phyloP scores from a whole-genome alignment of 2,797 vertebrate species.

The Austrolebias charrua region DNA sequence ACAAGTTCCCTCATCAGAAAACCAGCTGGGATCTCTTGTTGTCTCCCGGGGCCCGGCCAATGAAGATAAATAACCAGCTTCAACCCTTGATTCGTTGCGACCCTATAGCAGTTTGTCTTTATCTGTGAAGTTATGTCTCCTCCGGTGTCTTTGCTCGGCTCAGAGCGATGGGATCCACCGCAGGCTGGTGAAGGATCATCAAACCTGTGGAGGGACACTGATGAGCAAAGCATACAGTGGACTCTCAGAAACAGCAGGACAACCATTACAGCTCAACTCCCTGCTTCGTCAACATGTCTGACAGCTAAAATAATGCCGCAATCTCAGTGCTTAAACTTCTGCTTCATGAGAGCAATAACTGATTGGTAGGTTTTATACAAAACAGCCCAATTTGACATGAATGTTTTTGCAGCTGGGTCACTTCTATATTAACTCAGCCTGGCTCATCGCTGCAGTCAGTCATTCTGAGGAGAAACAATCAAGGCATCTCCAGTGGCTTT shows the following conservation, averaged over 20 bases:
- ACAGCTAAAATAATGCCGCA: background rate
- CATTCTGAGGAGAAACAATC: conserved; percentile 49
- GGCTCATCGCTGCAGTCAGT: too few species aligned
- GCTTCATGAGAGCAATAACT: conserved; percentile 46
- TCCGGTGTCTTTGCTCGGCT: conserved; percentile 33
- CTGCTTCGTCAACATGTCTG: conserved; percentile 34
- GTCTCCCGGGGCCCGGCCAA: conserved; percentile 37
- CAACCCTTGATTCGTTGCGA: conserved; percentile 48
- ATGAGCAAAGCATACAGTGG: conserved; percentile 55
- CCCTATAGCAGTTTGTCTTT: conserved; percentile 48
- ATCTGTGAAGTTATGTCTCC: conserved; percentile 60
- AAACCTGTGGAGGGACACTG: conserved; percentile 58
- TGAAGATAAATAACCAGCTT: conserved; percentile 59
- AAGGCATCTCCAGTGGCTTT: conserved; percentile 45
- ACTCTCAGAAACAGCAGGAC: conserved; percentile 54
- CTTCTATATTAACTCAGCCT: too few species aligned
- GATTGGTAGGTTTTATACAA: conserved; percentile 10
- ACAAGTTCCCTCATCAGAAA: conserved; percentile 40
- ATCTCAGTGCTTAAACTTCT: background rate
- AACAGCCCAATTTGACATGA: conserved; percentile 34
- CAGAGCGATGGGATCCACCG: conserved; percentile 54
- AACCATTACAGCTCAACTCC: conserved; percentile 42
- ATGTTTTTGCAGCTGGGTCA: conserved; percentile 64
- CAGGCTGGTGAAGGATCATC: conserved; percentile 46
- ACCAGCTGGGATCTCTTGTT: conserved; percentile 21